A percentile compares a stretch with the other conserved stretches of the same genome.
Evolutionary conservation across 2,797 vertebrate genomes (phyloP).

Genomic region (Alfaro cultratus): DNA sequence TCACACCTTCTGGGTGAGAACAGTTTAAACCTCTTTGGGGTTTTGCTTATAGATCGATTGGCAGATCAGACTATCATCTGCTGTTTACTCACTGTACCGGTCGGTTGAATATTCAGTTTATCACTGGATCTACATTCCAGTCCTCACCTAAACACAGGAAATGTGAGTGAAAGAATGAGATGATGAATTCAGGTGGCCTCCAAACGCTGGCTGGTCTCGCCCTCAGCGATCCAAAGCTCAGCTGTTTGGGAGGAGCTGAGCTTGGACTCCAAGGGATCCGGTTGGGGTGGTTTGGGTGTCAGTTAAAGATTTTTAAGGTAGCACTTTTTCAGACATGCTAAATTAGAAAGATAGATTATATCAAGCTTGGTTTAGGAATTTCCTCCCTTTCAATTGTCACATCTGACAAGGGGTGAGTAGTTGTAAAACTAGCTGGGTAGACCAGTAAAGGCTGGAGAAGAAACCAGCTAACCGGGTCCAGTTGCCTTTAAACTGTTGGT

Average conservation of each 20-base stretch:
- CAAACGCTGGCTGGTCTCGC: no score
- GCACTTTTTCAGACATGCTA: neutral
- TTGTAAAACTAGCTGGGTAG: no score
- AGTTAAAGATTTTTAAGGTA: neutral
- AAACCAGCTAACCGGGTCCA: no score
- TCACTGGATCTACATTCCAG: neutral
- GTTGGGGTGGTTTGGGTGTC: neutral
- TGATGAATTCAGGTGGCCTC: no score
- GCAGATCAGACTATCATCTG: neutral
- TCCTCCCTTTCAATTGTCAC: neutral
- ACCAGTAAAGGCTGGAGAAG: no score
- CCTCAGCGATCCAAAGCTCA: neutral
- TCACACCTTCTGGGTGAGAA: neutral
- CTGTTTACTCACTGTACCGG: neutral
- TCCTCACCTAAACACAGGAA: neutral
- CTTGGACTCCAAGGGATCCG: neutral
- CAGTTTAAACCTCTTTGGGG: neutral
- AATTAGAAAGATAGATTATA: neutral
- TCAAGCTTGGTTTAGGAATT: neutral
- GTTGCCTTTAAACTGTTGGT: no score
- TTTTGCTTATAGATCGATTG: neutral
- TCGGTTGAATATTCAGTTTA: neutral
- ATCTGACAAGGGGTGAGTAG: no score
- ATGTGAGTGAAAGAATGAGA: neutral
- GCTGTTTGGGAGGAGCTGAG: neutral